Evolutionary conservation across 2,113 vertebrate genomes (phyloP).

Genomic region (Sigmodon hispidus): DNA sequence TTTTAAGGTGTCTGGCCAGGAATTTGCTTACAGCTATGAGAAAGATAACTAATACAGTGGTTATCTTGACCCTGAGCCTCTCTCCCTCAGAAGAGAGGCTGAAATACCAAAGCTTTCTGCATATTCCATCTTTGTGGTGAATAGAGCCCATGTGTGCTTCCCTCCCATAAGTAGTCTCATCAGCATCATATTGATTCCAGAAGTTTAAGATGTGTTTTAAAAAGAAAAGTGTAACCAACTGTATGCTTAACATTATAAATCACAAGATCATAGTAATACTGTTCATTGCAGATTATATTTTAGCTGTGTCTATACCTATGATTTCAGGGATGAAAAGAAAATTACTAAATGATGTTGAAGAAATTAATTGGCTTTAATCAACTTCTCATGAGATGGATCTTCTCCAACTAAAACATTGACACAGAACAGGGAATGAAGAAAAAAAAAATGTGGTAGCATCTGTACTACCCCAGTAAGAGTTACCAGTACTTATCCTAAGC

Average conservation of each 20-base stretch:
- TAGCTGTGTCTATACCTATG: not conserved
- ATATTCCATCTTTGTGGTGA: not conserved
- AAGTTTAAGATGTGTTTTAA: not conserved
- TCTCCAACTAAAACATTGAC: not conserved
- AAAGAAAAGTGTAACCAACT: not conserved
- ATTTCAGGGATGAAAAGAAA: not conserved
- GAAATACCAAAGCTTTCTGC: not conserved
- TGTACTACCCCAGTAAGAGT: not conserved
- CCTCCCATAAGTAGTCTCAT: not conserved
- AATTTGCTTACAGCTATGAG: not conserved
- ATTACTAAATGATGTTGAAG: not conserved
- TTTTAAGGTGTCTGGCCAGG: not conserved
- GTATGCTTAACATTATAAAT: not conserved
- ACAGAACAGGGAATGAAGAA: not conserved
- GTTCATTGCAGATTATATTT: not conserved
- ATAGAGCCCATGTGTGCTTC: not conserved
- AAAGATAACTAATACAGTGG: not conserved
- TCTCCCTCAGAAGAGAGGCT: not conserved
- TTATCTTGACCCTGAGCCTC: not conserved
- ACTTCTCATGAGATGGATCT: not conserved
- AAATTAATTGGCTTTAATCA: constrained; percentile 42
- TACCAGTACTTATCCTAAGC: not conserved
- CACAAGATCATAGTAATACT: not conserved
- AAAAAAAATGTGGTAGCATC: not conserved
- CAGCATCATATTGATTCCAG: not conserved